Percentiles rank a stretch among this genome's conserved stretches.
phyloP scores from a whole-genome alignment of 2,113 vertebrate genomes.

The Cercocebus atys region DNA sequence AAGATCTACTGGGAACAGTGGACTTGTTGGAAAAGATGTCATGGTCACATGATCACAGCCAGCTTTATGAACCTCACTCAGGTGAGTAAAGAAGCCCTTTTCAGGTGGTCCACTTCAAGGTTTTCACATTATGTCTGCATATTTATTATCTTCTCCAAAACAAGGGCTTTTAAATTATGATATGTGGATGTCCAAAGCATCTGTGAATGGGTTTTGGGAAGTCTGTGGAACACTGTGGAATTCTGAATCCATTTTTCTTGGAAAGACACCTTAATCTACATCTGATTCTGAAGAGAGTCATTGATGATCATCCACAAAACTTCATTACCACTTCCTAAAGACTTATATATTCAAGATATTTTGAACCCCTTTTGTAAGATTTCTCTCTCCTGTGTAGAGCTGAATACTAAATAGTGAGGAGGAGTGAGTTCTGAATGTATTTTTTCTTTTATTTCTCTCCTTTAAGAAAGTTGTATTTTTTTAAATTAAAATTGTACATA shows the following conservation, averaged over 20 bases:
- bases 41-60: neutral
- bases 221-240: neutral
- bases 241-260: neutral
- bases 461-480: neutral
- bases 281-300: neutral
- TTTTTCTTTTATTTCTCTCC: neutral
- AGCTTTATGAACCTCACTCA: neutral
- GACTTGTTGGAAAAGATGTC: neutral
- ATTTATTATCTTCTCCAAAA: slow-evolving; percentile 30
- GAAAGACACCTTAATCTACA: neutral
- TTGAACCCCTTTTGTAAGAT: neutral
- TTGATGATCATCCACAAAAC: neutral
- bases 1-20: neutral
- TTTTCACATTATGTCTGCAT: neutral
- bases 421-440: neutral
- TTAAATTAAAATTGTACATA: neutral
- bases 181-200: neutral
- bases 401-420: neutral
- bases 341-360: neutral
- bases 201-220: neutral
- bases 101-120: neutral
- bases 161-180: neutral
- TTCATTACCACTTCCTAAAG: neutral
- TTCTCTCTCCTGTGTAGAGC: neutral
- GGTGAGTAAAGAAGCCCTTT: neutral